These are phyloP conservation scores for Cerceris rybyensis DNA, from an alignment of 2,888 invertebrate genomes.

Conservation along the genomic window DNA sequence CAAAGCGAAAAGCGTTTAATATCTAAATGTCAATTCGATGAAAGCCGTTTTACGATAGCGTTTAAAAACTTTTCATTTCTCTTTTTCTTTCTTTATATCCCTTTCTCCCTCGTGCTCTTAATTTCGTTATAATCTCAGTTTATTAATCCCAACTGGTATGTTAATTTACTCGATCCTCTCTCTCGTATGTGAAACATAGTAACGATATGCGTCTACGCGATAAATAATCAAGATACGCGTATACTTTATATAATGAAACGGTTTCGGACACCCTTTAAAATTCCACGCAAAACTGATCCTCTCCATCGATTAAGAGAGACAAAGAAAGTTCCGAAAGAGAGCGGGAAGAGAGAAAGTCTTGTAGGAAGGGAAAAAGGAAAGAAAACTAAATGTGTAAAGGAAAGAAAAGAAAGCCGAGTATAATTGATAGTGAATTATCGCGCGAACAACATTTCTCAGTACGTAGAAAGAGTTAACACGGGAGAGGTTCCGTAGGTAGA, in stretches of 20 bases:
- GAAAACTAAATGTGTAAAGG: slow-evolving; percentile 14
- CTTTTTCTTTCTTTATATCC: slow-evolving; percentile 33
- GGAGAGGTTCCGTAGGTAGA: slow-evolving; percentile 4
- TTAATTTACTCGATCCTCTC: slow-evolving; percentile 15
- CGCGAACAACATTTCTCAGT: background rate
- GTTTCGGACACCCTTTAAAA: too few species aligned
- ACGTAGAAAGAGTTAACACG: background rate
- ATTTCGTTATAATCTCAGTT: slow-evolving; percentile 8
- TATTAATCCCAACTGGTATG: slow-evolving; percentile 24
- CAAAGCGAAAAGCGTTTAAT: background rate
- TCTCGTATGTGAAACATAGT: background rate
- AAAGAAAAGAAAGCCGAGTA: background rate
- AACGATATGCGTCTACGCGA: slow-evolving; percentile 23
- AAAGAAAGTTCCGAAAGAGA: slow-evolving; percentile 8
- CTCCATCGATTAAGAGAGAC: background rate
- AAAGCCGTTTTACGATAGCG: background rate
- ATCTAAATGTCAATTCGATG: background rate
- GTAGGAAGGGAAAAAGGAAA: slow-evolving; percentile 18
- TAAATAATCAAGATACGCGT: background rate
- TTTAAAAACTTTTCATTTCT: slow-evolving; percentile 21
- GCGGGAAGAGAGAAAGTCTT: slow-evolving; percentile 22
- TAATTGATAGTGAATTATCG: background rate
- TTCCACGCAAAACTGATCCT: slow-evolving; percentile 9
- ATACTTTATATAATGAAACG: too few species aligned
- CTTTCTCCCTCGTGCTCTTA: slow-evolving; percentile 1